A percentile compares a stretch with the other conserved stretches of the same genome.
These are phyloP conservation scores for Cygnus olor DNA, from an alignment of 2,797 vertebrate species.

Conservation along the genomic window DNA sequence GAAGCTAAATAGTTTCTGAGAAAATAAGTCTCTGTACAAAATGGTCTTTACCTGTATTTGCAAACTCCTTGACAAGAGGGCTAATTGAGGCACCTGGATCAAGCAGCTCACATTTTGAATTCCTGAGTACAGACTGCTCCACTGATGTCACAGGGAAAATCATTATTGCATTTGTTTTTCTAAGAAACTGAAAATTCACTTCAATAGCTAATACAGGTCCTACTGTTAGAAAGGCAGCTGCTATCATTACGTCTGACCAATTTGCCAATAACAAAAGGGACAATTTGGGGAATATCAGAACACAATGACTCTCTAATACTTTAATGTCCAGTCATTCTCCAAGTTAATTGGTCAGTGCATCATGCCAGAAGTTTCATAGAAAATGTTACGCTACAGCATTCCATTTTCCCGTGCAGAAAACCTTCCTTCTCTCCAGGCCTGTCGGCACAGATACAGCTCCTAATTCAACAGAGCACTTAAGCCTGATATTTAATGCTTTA, in stretches of 20 bases:
- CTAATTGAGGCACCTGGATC: neutral
- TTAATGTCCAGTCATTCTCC: neutral
- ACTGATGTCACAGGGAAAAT: neutral
- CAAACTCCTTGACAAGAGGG: neutral
- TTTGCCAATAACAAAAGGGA: neutral
- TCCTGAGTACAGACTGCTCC: neutral
- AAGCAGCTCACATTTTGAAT: neutral
- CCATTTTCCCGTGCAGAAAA: neutral
- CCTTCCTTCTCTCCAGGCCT: neutral
- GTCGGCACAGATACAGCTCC: neutral
- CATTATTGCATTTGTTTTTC: neutral
- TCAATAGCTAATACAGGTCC: neutral
- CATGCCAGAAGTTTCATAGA: neutral
- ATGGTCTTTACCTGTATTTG: neutral
- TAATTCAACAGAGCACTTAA: neutral
- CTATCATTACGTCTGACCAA: neutral
- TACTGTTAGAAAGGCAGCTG: neutral
- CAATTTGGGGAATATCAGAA: neutral
- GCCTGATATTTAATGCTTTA: neutral
- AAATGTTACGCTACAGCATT: neutral
- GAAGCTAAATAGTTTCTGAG: neutral
- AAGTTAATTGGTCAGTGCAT: neutral
- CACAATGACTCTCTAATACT: neutral
- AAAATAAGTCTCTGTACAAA: neutral
- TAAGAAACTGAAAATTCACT: neutral